Conservation (phyloP, 1,140 invertebrate species). For the Dinoponera quadriceps region DNA sequence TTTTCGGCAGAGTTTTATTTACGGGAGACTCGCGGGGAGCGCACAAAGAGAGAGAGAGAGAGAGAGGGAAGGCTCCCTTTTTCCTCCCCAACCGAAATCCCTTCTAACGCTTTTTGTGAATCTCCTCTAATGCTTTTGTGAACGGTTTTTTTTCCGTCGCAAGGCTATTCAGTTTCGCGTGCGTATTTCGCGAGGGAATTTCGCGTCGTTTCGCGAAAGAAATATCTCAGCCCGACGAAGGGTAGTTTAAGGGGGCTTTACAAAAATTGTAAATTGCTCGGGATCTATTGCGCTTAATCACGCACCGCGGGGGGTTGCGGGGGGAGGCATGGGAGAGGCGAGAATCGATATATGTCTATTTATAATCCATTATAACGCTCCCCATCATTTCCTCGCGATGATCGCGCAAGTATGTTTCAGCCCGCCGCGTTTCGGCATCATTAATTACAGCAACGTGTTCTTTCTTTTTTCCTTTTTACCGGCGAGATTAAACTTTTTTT, state of each 20-base stretch:
- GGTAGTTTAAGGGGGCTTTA: too few relatives aligned
- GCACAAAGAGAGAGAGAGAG: too few relatives aligned
- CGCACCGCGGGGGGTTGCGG: not conserved
- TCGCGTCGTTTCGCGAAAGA: not conserved
- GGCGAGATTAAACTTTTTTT: too few relatives aligned
- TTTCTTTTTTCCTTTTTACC: too few relatives aligned
- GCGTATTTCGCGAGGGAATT: not conserved
- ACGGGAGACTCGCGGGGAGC: too few relatives aligned
- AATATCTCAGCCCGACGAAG: conserved; percentile 10
- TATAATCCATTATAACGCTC: not conserved
- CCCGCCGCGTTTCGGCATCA: too few relatives aligned
- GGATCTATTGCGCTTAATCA: conserved; percentile 28
- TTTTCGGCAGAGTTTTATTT: not conserved
- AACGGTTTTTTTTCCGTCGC: not conserved
- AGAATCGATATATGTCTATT: conserved; percentile 35
- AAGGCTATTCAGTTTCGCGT: not conserved
- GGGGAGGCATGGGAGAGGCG: not conserved
- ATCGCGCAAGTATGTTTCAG: not conserved
- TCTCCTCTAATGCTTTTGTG: too few relatives aligned
- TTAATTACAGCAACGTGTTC: too few relatives aligned
- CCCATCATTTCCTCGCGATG: not conserved
- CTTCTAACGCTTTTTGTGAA: too few relatives aligned
- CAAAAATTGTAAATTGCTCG: conserved; percentile 20
- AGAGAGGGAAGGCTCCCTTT: too few relatives aligned
- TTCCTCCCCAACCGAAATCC: too few relatives aligned